Evolutionary conservation across 1,140 invertebrate genomes (phyloP).

Genomic region (Drosophila serrata): DNA sequence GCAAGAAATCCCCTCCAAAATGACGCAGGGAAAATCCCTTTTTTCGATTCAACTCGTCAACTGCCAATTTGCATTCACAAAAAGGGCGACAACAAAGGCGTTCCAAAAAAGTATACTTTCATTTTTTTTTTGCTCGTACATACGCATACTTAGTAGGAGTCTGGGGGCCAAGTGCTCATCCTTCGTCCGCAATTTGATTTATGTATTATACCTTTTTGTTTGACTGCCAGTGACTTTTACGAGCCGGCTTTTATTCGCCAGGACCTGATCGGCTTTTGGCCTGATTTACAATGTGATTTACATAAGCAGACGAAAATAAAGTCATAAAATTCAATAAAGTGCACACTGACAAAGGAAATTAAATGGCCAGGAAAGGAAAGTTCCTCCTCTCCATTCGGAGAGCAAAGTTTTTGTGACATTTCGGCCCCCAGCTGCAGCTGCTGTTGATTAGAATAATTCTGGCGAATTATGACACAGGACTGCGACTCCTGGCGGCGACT

Average conservation of each 20-base stretch:
- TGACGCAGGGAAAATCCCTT: conserved; percentile 2
- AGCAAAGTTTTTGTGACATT: conserved; percentile 36
- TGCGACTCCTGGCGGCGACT: conserved; percentile 39
- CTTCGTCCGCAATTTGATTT: conserved; percentile 75
- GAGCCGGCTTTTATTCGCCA: conserved; percentile 46
- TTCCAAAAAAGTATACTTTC: conserved; percentile 16
- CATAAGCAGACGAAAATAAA: conserved; percentile 76
- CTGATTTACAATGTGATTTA: conserved; percentile 76
- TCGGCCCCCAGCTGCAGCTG: conserved; percentile 23
- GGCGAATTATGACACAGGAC: conserved; percentile 59
- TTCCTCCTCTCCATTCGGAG: neutral
- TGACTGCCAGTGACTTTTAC: conserved; percentile 32
- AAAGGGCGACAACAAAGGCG: conserved; percentile 62
- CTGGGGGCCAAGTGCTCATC: conserved; percentile 31
- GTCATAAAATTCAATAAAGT: conserved; percentile 80
- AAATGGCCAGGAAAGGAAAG: conserved; percentile 44
- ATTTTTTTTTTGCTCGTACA: neutral
- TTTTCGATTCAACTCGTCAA: conserved; percentile 44
- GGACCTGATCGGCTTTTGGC: conserved; percentile 39
- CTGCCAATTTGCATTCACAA: conserved; percentile 65
- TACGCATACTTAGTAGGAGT: conserved; percentile 36
- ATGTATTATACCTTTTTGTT: conserved; percentile 64
- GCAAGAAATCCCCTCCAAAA: neutral
- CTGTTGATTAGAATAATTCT: conserved; percentile 70
- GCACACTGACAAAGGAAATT: conserved; percentile 75